These are phyloP conservation scores for Agriopis leucophaearia DNA, from an alignment of 2,888 invertebrate species.

Conservation along the genomic window DNA sequence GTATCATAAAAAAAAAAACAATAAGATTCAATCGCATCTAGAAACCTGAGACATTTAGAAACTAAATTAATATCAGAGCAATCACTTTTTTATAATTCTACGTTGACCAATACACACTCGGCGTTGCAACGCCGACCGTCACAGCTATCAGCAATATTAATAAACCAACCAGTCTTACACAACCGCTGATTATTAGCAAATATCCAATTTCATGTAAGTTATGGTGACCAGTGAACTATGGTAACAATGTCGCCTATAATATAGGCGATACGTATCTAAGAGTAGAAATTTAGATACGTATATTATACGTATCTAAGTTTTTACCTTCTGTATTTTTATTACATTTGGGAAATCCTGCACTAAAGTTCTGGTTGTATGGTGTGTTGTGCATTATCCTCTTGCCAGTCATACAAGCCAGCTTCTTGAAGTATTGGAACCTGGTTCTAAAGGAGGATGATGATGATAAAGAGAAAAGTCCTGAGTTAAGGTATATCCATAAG, in stretches of 20 bases:
- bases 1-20: constrained; percentile 10
- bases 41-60: constrained; percentile 4
- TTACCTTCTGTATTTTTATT: no score
- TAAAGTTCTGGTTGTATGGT: no score
- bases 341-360: no score
- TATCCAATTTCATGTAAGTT: constrained; percentile 21
- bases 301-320: not conserved
- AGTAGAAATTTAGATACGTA: no score
- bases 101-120: constrained; percentile 17
- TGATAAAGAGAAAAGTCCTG: no score
- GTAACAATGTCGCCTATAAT: not conserved
- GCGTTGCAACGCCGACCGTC: constrained; percentile 15
- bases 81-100: constrained; percentile 12
- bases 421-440: no score
- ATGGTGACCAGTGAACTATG: constrained; percentile 2
- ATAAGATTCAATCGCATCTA: constrained; percentile 1
- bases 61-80: constrained; percentile 21
- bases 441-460: no score
- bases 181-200: constrained; percentile 20
- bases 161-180: constrained; percentile 22
- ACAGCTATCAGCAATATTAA: constrained; percentile 26
- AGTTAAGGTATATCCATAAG: no score
- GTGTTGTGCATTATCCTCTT: no score
- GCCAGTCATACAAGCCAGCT: no score
- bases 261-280: not conserved